phyloP scores from a whole-genome alignment of 1,140 invertebrate species.

The Eriocheir sinensis region DNA sequence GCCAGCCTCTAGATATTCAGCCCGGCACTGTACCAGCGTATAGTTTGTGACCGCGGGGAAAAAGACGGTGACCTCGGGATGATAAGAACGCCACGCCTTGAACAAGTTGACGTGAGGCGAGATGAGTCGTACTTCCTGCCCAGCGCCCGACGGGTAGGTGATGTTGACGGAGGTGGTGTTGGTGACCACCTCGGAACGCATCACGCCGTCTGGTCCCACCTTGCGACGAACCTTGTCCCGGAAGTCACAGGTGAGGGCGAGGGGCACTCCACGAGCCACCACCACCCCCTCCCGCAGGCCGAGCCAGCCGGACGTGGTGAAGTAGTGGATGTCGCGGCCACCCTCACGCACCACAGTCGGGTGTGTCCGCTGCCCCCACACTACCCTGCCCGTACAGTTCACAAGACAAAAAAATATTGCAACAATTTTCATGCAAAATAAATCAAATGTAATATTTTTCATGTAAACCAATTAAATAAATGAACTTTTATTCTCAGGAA shows the following conservation, averaged over 20 bases:
- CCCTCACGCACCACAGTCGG: not conserved
- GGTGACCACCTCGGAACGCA: not conserved
- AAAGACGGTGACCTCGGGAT: not conserved
- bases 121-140: not conserved
- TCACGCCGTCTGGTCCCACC: not conserved
- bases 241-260: constrained; percentile 42
- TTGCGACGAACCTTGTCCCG: not conserved
- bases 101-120: not conserved
- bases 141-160: not conserved
- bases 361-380: not conserved
- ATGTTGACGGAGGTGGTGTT: constrained; percentile 37
- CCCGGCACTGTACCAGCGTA: not conserved
- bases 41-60: not conserved
- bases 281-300: not conserved
- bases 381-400: not conserved
- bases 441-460: too few relatives aligned
- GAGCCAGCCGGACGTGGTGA: constrained; percentile 25
- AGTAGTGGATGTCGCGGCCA: constrained; percentile 33
- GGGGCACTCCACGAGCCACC: not conserved
- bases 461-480: too few relatives aligned
- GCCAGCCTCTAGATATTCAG: not conserved
- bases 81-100: not conserved
- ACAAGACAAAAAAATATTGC: not conserved
- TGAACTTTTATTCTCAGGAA: too few relatives aligned
- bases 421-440: too few relatives aligned